Evolutionary conservation across 2,888 invertebrate species (phyloP), one percentile per base, ranked within the genome.

Genomic region (Pyralis farinalis): DNA sequence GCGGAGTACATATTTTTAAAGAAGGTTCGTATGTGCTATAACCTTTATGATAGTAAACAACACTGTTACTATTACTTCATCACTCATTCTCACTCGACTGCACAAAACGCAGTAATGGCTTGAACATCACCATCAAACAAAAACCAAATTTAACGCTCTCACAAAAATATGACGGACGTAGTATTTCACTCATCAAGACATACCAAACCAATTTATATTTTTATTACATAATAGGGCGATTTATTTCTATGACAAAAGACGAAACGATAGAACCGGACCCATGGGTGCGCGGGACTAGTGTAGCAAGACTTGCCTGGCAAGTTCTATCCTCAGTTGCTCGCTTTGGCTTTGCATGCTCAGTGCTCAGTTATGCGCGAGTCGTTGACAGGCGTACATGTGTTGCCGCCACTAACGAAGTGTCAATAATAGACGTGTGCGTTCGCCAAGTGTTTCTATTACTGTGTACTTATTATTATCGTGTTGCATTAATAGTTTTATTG

Each of bases 201-300:
- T n/a, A n/a, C n/a, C n/a, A n/a, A 37, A 36, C 27, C 21, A 35
- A 34, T 34, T 37, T 10, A 36, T 30, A 8, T 34, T 65, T 53
- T 53, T 58, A 58, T 74, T 76, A 71, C 66, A 77, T 78, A 79
- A 80, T 75, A 70, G 62, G 58, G 44, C 16, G 16, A 46, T 72
- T 72, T 71, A 74, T 71, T 66, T 68, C 58, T 75, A 79, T 80
- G 80, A 82, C 80, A 81, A 81, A 81, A 79, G 77, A 63, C 68
- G 59, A 68, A 71, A 76, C 64, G 71, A 69, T 68, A 69, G 73
- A 85, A 85, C 86, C 86, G 86, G 86, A 76, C 83, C n/a, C 72
- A 78, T 73, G 71, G 63, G 49, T 61, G 75, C 77, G 79, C 74
- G 57, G 58, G 73, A 77, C 81, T 72, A 68, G n/a, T n/a, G n/a